Conservation (phyloP, 2,113 vertebrate genomes). For the Tonatia bakeri region DNA sequence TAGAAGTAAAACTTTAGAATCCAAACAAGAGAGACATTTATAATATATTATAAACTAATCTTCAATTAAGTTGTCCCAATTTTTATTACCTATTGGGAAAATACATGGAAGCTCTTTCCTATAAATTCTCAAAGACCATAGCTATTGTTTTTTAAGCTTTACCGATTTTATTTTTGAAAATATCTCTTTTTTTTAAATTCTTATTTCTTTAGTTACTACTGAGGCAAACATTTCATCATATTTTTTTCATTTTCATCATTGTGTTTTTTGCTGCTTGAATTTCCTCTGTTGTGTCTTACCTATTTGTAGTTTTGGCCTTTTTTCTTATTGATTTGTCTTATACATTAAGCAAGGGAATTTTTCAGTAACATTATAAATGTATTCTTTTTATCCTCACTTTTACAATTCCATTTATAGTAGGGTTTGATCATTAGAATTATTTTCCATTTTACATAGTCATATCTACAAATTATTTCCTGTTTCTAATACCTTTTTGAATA, state of each 20-base stretch:
- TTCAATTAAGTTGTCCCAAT: neutral
- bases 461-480: neutral
- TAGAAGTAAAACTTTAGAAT: neutral
- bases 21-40: neutral
- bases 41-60: neutral
- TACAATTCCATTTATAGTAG: neutral
- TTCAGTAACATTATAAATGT: neutral
- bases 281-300: neutral
- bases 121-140: neutral
- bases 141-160: neutral
- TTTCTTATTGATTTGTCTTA: neutral
- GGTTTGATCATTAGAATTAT: neutral
- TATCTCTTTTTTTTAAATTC: neutral
- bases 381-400: neutral
- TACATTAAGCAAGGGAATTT: neutral
- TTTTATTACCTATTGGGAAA: constrained; percentile 7
- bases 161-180: neutral
- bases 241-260: neutral
- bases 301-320: neutral
- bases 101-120: neutral
- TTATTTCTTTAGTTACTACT: neutral
- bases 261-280: neutral
- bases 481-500: neutral
- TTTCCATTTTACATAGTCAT: neutral
- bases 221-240: neutral